A percentile compares a stretch with the other conserved stretches of the same genome.
Evolutionary conservation across 53 echinoderm and acorn worm genomes (phyloP).

Genomic region (Zoroaster sp.): DNA sequence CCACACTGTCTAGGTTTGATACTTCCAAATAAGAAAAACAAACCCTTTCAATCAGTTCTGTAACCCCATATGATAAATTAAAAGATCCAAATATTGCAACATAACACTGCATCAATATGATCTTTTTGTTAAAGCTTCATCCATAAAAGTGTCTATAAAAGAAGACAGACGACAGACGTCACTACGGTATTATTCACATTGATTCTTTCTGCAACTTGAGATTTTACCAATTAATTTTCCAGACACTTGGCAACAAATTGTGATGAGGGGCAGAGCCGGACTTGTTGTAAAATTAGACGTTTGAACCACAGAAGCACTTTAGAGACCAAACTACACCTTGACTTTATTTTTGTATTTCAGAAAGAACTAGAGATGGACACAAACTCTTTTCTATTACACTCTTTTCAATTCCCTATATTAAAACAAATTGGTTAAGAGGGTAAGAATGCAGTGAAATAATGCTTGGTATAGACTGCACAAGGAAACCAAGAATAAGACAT

Average conservation of each 20-base stretch:
- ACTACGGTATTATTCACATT: background rate
- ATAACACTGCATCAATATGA: background rate
- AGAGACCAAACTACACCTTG: background rate
- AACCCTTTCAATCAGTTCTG: slow-evolving; percentile 12
- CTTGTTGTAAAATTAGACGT: background rate
- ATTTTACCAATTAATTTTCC: slow-evolving; percentile 25
- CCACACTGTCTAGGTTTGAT: background rate
- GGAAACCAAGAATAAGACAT: no score
- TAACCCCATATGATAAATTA: slow-evolving; percentile 34
- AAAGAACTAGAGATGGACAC: background rate
- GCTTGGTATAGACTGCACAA: no score
- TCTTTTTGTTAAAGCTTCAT: background rate
- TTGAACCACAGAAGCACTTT: background rate
- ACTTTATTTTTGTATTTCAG: background rate
- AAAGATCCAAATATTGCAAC: slow-evolving; percentile 25
- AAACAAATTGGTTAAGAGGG: no score
- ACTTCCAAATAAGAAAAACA: background rate
- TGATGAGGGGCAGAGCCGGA: background rate
- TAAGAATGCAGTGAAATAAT: no score
- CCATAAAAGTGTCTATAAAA: no score
- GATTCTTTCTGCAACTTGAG: background rate
- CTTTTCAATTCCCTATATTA: no score
- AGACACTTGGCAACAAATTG: slow-evolving; percentile 15
- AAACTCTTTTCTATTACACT: no score
- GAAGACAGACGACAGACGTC: background rate